Evolutionary conservation across 2,113 vertebrate genomes (phyloP).

Genomic region (Callocephalon fimbriatum): DNA sequence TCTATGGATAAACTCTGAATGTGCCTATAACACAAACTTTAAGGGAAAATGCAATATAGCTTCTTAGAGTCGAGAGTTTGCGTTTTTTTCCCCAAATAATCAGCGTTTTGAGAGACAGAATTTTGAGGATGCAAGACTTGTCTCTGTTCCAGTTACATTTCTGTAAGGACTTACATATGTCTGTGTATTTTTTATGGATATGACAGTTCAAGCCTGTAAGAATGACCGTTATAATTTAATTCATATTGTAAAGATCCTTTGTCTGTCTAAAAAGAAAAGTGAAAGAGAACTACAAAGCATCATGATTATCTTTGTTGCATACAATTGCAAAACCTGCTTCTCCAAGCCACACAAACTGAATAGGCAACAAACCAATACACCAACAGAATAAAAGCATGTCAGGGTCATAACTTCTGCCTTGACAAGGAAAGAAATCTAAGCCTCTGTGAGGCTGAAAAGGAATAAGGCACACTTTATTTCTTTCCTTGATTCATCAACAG

Average conservation of each 20-base stretch:
- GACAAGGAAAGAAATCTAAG: not conserved
- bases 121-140: not conserved
- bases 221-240: not conserved
- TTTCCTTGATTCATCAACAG: not conserved
- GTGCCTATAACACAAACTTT: not conserved
- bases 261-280: not conserved
- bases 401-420: not conserved
- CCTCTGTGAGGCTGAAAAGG: not conserved
- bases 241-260: not conserved
- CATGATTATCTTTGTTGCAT: not conserved
- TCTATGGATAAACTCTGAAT: not conserved
- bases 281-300: not conserved
- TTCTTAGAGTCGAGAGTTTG: not conserved
- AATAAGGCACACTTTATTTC: not conserved
- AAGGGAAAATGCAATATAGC: not conserved
- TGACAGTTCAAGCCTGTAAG: not conserved
- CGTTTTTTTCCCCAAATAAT: fast-evolving
- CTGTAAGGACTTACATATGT: not conserved
- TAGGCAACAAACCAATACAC: not conserved
- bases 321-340: not conserved
- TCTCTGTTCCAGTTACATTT: not conserved
- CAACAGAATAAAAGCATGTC: not conserved
- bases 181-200: not conserved
- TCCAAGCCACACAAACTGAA: not conserved
- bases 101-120: not conserved